Conservation (phyloP, 1,140 invertebrate species). For the Harpegnathos saltator region DNA sequence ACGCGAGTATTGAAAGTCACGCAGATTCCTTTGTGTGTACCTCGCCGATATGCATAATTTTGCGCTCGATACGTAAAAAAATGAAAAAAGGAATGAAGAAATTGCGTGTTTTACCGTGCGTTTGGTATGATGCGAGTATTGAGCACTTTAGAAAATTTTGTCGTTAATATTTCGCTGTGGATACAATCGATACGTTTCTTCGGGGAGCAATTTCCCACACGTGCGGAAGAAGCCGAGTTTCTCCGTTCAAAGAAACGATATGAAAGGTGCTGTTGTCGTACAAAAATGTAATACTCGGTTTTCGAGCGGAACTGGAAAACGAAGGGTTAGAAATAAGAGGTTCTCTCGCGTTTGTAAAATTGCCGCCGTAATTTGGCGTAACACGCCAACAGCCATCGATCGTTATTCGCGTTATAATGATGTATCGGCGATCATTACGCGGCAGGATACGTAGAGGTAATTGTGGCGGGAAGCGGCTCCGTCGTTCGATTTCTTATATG, state of each 20-base stretch:
- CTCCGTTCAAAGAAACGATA: background rate
- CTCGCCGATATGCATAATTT: no score
- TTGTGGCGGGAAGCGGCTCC: background rate
- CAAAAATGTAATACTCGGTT: constrained; percentile 2
- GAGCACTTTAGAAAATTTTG: no score
- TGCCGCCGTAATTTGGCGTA: background rate
- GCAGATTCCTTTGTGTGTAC: no score
- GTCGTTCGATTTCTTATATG: background rate
- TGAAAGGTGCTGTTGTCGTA: background rate
- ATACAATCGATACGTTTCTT: background rate
- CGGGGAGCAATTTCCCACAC: background rate
- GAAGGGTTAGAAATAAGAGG: constrained; percentile 29
- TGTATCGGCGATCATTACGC: constrained; percentile 22
- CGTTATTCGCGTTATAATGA: constrained; percentile 12
- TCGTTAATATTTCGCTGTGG: background rate
- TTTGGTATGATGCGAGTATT: no score
- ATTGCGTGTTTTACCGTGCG: no score
- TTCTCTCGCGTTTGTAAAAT: constrained; percentile 2
- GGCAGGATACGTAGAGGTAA: background rate
- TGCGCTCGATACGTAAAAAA: no score
- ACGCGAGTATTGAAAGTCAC: no score
- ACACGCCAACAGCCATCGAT: constrained; percentile 6
- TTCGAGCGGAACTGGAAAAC: background rate
- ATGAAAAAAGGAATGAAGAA: no score
- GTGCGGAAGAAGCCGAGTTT: background rate